A percentile compares a stretch with the other conserved stretches of the same genome.
These are phyloP conservation scores for Acanthurus leucopareius DNA, from an alignment of 2,797 vertebrate genomes.

Conservation along the genomic window DNA sequence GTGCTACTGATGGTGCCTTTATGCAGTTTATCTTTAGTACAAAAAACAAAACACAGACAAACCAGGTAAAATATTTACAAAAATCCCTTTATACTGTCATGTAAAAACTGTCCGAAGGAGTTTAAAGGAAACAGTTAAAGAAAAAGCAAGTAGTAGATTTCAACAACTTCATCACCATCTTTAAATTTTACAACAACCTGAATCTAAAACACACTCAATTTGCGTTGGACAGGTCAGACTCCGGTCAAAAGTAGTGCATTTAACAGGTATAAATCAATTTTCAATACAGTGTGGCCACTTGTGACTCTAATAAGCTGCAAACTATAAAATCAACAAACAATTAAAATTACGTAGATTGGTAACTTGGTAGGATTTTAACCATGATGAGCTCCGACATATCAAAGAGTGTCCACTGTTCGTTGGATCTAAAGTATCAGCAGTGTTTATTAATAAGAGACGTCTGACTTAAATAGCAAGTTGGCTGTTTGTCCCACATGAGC, in stretches of 20 bases:
- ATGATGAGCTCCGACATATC: not conserved
- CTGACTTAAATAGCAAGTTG: not conserved
- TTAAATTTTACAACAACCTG: slow-evolving; percentile 18
- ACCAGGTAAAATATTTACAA: slow-evolving; percentile 45
- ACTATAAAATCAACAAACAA: slow-evolving; percentile 2
- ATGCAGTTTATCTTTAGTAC: slow-evolving; percentile 6
- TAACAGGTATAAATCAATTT: not conserved
- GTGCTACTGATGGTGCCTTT: not conserved
- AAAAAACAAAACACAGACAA: slow-evolving; percentile 8
- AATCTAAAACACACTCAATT: slow-evolving; percentile 12
- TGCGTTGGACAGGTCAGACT: not conserved
- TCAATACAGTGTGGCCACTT: not conserved
- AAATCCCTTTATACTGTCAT: slow-evolving; percentile 40
- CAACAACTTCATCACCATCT: too few species aligned
- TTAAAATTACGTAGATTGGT: not conserved
- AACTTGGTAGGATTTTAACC: not conserved
- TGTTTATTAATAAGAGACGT: not conserved
- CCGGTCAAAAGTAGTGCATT: slow-evolving; percentile 45
- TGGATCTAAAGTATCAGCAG: not conserved
- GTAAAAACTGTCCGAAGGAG: slow-evolving; percentile 30
- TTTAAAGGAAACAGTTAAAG: not conserved
- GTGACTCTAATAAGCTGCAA: slow-evolving; percentile 2
- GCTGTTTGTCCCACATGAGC: not conserved
- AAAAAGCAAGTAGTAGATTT: slow-evolving; percentile 1
- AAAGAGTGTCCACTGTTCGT: not conserved